phyloP scores from a whole-genome alignment of 2,113 vertebrate genomes.

The Xenopus laevis region DNA sequence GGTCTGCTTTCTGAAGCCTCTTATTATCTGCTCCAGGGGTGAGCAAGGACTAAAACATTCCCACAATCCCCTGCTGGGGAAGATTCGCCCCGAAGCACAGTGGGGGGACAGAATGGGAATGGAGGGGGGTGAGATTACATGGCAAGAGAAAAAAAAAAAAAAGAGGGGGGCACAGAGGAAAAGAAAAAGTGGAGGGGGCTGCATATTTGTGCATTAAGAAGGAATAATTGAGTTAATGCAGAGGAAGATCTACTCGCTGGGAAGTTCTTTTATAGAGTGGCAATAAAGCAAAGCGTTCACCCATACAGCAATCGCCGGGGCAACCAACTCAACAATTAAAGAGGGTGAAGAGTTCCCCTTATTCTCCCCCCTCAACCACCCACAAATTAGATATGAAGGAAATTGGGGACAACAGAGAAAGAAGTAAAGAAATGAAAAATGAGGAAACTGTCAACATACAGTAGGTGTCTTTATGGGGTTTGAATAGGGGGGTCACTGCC shows the following conservation, averaged over 20 bases:
- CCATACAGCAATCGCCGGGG: not conserved
- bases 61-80: slow-evolving; percentile 71
- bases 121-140: slow-evolving; percentile 44
- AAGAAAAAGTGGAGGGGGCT: not conserved
- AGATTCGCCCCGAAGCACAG: slow-evolving; percentile 67
- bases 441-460: too few species aligned
- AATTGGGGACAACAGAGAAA: too few species aligned
- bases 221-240: slow-evolving; percentile 27
- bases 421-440: too few species aligned
- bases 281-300: not conserved
- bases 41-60: slow-evolving; percentile 67
- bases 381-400: too few species aligned
- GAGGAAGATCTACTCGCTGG: slow-evolving; percentile 11
- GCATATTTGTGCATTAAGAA: slow-evolving; percentile 36
- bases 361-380: too few species aligned
- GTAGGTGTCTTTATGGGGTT: too few species aligned
- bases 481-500: too few species aligned
- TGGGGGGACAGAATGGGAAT: slow-evolving; percentile 58
- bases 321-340: too few species aligned
- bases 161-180: slow-evolving; percentile 2
- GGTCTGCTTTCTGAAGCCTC: slow-evolving; percentile 66
- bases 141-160: too few species aligned
- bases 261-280: not conserved
- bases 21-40: slow-evolving; percentile 71
- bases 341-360: too few species aligned